Base-by-base conservation (phyloP, 2,113 vertebrate species). In the Pangasianodon gigas region DNA sequence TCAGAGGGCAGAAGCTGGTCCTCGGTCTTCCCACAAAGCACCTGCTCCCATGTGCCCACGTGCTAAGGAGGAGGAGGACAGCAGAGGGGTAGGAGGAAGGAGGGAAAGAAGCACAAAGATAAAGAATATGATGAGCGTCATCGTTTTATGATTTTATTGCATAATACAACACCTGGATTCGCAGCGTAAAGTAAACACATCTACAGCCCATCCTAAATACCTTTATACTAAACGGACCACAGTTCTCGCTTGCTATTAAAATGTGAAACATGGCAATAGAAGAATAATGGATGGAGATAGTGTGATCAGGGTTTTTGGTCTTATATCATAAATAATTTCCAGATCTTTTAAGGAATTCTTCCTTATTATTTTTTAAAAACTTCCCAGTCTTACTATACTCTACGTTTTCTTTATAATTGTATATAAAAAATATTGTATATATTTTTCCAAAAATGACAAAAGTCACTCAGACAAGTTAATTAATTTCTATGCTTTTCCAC, bases 21-120 rank as follows among this genome's bases (percentile, higher is more conserved):
- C 88, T 99, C 98, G 0, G 95, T 95, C 94, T 99, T 98, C 89
- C 97, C 97, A 4, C 98, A 98, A 92, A 97, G 97, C 0, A 95
- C 95, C 0, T 97, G 93, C 92, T 99, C 98, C 98, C 98, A 99
- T 90, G 96, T 58, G 1, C 93, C 96, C 81, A 98, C 94, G 92
- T 98, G 93, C 89, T 84, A 90, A 41, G 88, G 87, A 88, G 87
- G n/a, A 52, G 14, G 44, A 48, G 51, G 51, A 48, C 3, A 54
- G 67, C 18, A 79, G 54, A 69, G 14, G 44, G 6, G 32, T 58
- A 88, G 65, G 86, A 41, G 48, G 37, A 88, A 21, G 14, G 48
- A n/a, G 75, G 58, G 65, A 69, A 54, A 81, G 65, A 84, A 41
- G 16, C 0, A 71, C 13, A 67, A 83, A 46, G 62, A 84, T 65